Percentiles rank a stretch among this genome's conserved stretches.
Conservation (phyloP, 2,113 vertebrate species). For the Tyto alba region DNA sequence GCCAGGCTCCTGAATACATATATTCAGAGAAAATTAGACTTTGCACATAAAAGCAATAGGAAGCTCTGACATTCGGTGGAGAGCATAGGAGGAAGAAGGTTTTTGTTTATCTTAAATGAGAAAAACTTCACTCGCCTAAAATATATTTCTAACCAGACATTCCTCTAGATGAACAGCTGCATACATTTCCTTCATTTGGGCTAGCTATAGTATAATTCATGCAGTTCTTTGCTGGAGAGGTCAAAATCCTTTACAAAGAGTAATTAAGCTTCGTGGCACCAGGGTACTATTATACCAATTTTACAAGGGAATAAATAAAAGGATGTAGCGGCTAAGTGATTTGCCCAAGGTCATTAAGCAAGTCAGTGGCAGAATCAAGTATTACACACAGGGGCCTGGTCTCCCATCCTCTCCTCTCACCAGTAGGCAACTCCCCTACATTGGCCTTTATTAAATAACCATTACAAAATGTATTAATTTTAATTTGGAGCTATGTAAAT, state of each 20-base stretch:
- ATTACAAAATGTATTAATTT: constrained; percentile 47
- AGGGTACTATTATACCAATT: not conserved
- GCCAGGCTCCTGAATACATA: not conserved
- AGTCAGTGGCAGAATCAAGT: not conserved
- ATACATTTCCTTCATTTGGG: not conserved
- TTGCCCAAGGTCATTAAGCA: constrained; percentile 25
- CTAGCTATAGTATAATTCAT: not conserved
- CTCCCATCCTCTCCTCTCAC: constrained; percentile 5
- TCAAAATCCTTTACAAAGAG: constrained; percentile 27
- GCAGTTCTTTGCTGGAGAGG: not conserved
- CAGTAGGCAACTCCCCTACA: not conserved
- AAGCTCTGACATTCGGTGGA: not conserved
- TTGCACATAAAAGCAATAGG: constrained; percentile 2
- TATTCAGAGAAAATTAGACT: not conserved
- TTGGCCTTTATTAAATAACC: constrained; percentile 33
- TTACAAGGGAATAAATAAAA: constrained; percentile 42
- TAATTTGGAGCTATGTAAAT: constrained; percentile 43
- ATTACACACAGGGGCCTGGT: not conserved
- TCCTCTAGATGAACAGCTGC: not conserved
- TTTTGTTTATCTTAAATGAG: constrained; percentile 28
- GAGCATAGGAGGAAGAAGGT: not conserved
- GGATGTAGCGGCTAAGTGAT: not conserved
- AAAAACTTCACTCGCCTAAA: not conserved
- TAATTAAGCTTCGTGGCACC: constrained; percentile 14
- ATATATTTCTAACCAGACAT: not conserved